Conservation (phyloP, 1,140 invertebrate species). For the Lethocerus indicus region DNA sequence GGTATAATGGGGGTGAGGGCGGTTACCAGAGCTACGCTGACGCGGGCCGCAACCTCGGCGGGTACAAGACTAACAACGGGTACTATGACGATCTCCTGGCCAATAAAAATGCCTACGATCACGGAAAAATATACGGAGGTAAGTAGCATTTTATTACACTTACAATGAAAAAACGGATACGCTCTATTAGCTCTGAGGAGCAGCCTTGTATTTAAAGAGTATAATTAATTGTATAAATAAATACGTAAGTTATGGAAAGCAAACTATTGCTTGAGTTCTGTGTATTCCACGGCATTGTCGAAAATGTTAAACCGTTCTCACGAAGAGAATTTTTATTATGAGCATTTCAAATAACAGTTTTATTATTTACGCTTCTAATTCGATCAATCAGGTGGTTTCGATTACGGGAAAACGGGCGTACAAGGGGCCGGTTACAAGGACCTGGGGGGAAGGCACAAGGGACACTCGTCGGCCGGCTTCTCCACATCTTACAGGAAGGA, state of each 20-base stretch:
- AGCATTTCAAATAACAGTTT: too few species aligned
- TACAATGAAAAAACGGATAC: too few species aligned
- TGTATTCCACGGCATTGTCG: too few species aligned
- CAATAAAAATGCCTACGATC: conserved; percentile 16
- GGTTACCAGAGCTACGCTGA: neutral
- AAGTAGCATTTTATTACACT: too few species aligned
- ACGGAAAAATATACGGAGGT: conserved; percentile 18
- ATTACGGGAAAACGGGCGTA: conserved; percentile 15
- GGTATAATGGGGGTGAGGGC: neutral
- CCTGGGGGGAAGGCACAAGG: conserved; percentile 19
- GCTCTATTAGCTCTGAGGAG: too few species aligned
- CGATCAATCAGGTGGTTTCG: conserved; percentile 15
- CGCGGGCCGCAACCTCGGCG: conserved; percentile 5
- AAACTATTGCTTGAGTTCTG: too few species aligned
- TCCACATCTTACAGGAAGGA: conserved; percentile 21
- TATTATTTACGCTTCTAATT: too few species aligned
- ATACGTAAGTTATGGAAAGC: too few species aligned
- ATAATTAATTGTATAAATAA: too few species aligned
- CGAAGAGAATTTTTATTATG: too few species aligned
- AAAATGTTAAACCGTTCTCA: too few species aligned
- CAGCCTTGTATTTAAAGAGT: too few species aligned
- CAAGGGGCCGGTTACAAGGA: conserved; percentile 17
- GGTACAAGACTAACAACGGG: conserved; percentile 16
- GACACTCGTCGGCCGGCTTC: conserved; percentile 20
- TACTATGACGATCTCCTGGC: conserved; percentile 17